Evolutionary conservation across 2,797 vertebrate genomes (phyloP), one percentile per base, ranked within the genome.

Genomic region (Tachyglossus aculeatus): DNA sequence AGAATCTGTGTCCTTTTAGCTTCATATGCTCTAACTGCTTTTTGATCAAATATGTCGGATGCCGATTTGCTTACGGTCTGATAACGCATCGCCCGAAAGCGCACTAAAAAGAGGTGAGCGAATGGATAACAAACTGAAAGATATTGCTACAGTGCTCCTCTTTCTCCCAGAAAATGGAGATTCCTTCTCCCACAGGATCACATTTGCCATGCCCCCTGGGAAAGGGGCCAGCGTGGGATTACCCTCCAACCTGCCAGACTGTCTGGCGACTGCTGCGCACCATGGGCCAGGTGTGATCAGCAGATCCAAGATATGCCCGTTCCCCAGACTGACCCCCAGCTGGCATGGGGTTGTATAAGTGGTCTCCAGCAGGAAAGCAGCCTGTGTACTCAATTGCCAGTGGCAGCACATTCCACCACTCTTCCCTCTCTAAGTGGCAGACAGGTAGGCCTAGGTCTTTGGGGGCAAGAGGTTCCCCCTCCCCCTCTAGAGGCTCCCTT

Each of bases 91-190:
- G 62, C 38, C 63, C 59, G 67, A 63, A 39, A 60, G 73, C 5
- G 64, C 39, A 61, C 43, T 22, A 53, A 44, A 37, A 37, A n/a
- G 27, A 73, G 47, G 54, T 5, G 68, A 81, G 67, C 56, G 76
- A 61, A 77, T 77, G 75, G 51, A 55, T 81, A 63, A 21, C 19
- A 16, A 82, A 74, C 56, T 75, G 54, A 78, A 83, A 80, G 57
- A 19, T 74, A 38, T 83, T 78, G 58, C 77, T 86, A 54, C 74
- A 80, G 65, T 61, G 73, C 80, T 85, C 83, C 85, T 87, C 78
- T 83, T 87, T 87, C 85, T 87, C 85, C 81, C 85, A 87, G 85
- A 87, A 87, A 85, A 87, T 85, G 85, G 85, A 87, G 85, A 80
- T 80, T 85, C 78, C 85, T 87, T 87, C 85, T 87, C 85, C 85